phyloP scores from a whole-genome alignment of 2,888 invertebrate genomes.

The Vannuccia rotundouncinata region DNA sequence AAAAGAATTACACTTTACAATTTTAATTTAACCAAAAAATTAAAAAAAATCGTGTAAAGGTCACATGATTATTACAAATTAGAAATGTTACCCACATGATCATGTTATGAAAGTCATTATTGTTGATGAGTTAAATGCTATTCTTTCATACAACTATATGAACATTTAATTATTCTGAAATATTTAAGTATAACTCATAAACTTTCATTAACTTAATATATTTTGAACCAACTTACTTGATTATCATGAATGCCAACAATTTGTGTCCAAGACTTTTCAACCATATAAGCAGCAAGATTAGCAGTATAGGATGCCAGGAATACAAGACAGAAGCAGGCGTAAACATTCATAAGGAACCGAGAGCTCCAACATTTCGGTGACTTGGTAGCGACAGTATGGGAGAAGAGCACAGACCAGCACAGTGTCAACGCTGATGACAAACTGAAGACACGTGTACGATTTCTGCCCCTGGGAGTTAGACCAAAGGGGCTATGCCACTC shows the following conservation, averaged over 20 bases:
- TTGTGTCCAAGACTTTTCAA: slow-evolving; percentile 34
- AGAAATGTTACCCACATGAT: too few relatives aligned
- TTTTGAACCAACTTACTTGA: slow-evolving; percentile 35
- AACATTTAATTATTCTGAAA: too few relatives aligned
- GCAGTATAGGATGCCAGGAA: slow-evolving; percentile 40
- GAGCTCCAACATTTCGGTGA: slow-evolving; percentile 41
- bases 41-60: too few relatives aligned
- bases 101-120: too few relatives aligned
- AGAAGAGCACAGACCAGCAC: slow-evolving; percentile 41
- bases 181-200: too few relatives aligned
- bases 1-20: too few relatives aligned
- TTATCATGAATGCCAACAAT: slow-evolving; percentile 36
- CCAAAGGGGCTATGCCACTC: slow-evolving; percentile 42
- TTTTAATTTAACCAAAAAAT: too few relatives aligned
- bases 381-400: slow-evolving; percentile 41
- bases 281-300: slow-evolving; percentile 40
- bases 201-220: too few relatives aligned
- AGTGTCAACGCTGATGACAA: slow-evolving; percentile 40
- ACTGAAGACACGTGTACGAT: slow-evolving; percentile 40
- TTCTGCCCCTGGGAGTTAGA: slow-evolving; percentile 39
- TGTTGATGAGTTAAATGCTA: too few relatives aligned
- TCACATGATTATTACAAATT: too few relatives aligned
- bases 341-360: slow-evolving; percentile 39
- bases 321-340: slow-evolving; percentile 39
- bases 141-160: too few relatives aligned